Evolutionary conservation across 35 echinoderm and acorn worm species (phyloP).

Genomic region (Acanthaster planci): DNA sequence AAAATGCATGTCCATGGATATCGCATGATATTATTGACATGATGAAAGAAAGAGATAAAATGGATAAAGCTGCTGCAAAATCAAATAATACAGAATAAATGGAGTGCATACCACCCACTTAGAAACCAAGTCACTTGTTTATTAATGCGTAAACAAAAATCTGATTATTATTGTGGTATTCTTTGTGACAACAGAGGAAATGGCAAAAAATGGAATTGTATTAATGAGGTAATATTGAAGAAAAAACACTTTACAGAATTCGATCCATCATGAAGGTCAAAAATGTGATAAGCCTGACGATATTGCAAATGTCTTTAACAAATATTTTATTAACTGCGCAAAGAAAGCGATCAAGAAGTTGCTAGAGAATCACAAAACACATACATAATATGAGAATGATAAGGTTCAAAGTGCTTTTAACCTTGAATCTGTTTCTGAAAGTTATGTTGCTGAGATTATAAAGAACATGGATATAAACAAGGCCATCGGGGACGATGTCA

Average conservation of each 20-base stretch:
- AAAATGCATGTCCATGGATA: too few relatives aligned
- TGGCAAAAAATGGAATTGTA: neutral
- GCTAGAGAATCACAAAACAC: neutral
- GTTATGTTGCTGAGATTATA: neutral
- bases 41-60: constrained; percentile 3
- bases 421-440: neutral
- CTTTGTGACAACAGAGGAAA: neutral
- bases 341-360: neutral
- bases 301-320: constrained; percentile 10
- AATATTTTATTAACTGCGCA: neutral
- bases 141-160: neutral
- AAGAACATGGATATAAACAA: neutral
- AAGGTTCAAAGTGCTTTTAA: neutral
- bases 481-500: neutral
- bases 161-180: neutral
- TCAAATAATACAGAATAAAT: neutral
- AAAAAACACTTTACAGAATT: neutral
- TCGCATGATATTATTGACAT: neutral
- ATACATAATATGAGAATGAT: neutral
- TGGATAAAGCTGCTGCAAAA: neutral
- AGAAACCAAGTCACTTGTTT: neutral
- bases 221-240: constrained; percentile 1
- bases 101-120: neutral
- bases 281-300: neutral
- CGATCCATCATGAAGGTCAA: neutral